Evolutionary conservation across 2,113 vertebrate species (phyloP).

Genomic region (Sula dactylatra): DNA sequence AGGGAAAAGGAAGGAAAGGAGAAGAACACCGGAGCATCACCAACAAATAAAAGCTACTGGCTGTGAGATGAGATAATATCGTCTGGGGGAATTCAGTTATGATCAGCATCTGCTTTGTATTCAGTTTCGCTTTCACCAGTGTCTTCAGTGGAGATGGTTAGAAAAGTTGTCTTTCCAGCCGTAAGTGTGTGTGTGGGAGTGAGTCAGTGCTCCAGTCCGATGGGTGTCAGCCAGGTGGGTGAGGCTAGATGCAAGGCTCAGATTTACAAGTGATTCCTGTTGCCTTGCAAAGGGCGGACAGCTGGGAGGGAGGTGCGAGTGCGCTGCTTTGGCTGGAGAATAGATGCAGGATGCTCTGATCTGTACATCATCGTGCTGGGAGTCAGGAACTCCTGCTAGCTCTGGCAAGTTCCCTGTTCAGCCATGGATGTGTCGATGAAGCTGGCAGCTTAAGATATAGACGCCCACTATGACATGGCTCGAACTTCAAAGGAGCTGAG

Average conservation of each 20-base stretch:
- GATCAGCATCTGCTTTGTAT: conserved; percentile 17
- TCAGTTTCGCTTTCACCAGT: not conserved
- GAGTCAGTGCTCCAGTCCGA: not conserved
- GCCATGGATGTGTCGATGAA: not conserved
- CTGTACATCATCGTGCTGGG: not conserved
- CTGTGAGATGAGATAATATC: conserved; percentile 6
- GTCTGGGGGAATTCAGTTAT: not conserved
- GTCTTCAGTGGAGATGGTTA: not conserved
- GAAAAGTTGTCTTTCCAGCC: not conserved
- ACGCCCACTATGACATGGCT: not conserved
- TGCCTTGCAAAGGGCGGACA: not conserved
- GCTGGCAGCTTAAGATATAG: not conserved
- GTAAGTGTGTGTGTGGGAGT: not conserved
- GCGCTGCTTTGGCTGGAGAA: not conserved
- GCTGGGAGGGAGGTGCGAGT: not conserved
- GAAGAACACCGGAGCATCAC: not conserved
- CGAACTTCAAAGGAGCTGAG: not conserved
- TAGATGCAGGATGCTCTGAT: not conserved
- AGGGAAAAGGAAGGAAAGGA: conserved; percentile 4
- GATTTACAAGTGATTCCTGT: not conserved
- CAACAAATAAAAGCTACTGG: conserved; percentile 16
- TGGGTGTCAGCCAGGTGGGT: not conserved
- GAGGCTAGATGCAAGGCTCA: not conserved
- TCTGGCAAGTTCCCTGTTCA: not conserved
- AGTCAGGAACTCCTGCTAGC: not conserved